Conservation (phyloP, 2,113 vertebrate species). For the Amblyornis subalaris region DNA sequence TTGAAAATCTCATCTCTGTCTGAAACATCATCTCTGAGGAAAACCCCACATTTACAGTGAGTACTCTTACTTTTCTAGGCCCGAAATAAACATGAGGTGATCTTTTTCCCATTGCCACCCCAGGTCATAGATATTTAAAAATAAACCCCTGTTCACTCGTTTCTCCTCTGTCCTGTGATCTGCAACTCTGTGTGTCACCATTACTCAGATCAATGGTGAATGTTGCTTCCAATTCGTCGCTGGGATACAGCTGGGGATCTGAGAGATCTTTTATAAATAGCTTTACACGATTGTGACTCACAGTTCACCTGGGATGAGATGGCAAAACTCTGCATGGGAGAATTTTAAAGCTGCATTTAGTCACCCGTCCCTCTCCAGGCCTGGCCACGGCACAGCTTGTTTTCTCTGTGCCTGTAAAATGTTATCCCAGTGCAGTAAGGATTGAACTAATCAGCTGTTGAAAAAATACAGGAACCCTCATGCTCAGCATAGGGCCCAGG, state of each 20-base stretch:
- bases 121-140: neutral
- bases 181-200: neutral
- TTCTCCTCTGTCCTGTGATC: neutral
- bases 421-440: neutral
- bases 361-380: neutral
- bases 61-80: neutral
- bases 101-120: neutral
- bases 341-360: neutral
- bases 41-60: neutral
- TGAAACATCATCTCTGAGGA: neutral
- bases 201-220: neutral
- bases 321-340: neutral
- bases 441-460: neutral
- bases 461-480: neutral
- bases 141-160: neutral
- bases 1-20: neutral
- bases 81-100: neutral
- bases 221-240: neutral
- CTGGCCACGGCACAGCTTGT: neutral
- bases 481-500: neutral
- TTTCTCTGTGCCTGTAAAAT: neutral
- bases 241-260: neutral
- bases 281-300: slow-evolving; percentile 12
- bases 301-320: neutral
- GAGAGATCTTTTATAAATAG: neutral